Conservation (phyloP, 1,140 invertebrate genomes). For the Pseudomyrmex pallidus region DNA sequence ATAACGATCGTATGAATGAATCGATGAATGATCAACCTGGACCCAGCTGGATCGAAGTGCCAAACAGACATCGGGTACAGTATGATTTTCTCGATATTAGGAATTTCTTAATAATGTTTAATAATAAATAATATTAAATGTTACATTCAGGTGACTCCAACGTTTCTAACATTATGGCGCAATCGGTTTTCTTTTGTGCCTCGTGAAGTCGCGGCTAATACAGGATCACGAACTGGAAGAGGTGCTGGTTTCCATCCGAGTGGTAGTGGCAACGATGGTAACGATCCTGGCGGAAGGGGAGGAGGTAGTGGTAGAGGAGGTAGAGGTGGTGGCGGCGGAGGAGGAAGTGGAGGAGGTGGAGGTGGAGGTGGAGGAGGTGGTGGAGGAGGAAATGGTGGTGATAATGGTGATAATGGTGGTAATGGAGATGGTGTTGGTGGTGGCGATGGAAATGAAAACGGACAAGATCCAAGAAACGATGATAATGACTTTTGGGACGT, state of each 20-base stretch:
- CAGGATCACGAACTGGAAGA: conserved; percentile 5
- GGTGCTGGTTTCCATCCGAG: background rate
- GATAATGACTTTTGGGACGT: conserved; percentile 75
- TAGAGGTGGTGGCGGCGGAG: background rate
- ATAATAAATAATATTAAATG: conserved; percentile 4
- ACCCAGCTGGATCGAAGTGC: conserved; percentile 13
- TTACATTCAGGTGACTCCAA: conserved; percentile 37
- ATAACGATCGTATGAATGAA: conserved; percentile 40
- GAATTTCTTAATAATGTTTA: background rate
- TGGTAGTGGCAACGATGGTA: background rate
- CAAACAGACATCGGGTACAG: conserved; percentile 60
- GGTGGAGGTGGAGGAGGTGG: conserved; percentile 10
- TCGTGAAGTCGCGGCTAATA: conserved; percentile 28
- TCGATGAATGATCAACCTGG: conserved; percentile 27
- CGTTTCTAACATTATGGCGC: conserved; percentile 42
- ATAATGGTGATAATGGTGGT: background rate
- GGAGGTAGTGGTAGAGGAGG: conserved; percentile 25
- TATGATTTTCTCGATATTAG: conserved; percentile 3
- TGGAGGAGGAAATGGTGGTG: conserved; percentile 32
- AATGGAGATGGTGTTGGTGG: background rate
- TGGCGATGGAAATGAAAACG: conserved; percentile 18
- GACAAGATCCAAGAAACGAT: conserved; percentile 73
- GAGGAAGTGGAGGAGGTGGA: background rate
- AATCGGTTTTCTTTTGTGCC: conserved; percentile 44
- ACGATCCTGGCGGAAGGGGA: background rate